Evolutionary conservation across 1,140 invertebrate species (phyloP).

Genomic region (Temnothorax curvispinosus): DNA sequence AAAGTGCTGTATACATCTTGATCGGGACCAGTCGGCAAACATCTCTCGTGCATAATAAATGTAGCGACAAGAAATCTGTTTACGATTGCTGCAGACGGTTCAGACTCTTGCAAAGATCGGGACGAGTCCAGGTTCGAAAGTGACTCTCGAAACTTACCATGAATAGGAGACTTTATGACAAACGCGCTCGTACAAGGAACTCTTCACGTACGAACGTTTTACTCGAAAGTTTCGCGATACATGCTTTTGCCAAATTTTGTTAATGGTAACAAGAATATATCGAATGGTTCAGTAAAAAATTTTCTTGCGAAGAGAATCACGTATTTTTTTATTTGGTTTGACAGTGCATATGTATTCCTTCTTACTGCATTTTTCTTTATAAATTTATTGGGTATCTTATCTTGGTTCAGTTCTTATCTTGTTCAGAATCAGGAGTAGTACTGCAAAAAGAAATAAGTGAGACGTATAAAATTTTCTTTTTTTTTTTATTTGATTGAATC

Average conservation of each 20-base stretch:
- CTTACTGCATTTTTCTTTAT: too few species aligned
- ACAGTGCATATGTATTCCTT: too few species aligned
- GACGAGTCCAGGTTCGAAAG: constrained; percentile 28
- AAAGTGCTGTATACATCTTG: not conserved
- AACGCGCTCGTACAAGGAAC: constrained; percentile 18
- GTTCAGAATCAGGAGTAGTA: too few species aligned
- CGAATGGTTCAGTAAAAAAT: not conserved
- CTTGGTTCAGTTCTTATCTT: too few species aligned
- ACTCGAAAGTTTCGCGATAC: not conserved
- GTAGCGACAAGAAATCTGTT: constrained; percentile 46
- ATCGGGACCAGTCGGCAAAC: constrained; percentile 38
- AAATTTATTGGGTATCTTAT: too few species aligned
- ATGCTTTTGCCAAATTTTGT: constrained; percentile 7
- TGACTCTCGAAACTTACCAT: constrained; percentile 41
- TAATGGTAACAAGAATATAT: not conserved
- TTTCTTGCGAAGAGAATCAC: not conserved
- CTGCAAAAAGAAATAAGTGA: too few species aligned
- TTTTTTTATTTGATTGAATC: not conserved
- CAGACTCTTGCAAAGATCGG: constrained; percentile 12
- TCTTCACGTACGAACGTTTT: not conserved
- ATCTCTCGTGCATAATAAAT: constrained; percentile 46
- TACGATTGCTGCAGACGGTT: constrained; percentile 36
- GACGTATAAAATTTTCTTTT: too few species aligned
- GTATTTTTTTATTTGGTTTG: not conserved
- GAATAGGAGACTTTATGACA: constrained; percentile 52